Evolutionary conservation across 1,140 invertebrate genomes (phyloP).

Genomic region (Rhynchophorus ferrugineus): DNA sequence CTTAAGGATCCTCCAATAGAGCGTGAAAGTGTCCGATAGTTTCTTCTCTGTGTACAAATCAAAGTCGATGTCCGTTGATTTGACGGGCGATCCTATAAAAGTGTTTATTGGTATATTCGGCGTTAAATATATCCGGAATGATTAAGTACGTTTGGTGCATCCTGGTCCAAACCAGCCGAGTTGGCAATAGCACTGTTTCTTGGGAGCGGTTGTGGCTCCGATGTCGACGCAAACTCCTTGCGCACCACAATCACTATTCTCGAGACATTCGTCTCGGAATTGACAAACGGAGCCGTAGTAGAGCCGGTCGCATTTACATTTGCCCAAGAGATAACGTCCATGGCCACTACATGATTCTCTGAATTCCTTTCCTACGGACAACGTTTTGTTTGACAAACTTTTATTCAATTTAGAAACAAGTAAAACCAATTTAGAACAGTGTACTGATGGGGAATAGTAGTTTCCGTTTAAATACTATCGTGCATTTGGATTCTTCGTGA

Average conservation of each 20-base stretch:
- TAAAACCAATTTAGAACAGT: too few species aligned
- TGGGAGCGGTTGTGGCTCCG: conserved; percentile 69
- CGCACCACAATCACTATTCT: conserved; percentile 74
- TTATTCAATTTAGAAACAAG: too few species aligned
- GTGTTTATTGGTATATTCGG: neutral
- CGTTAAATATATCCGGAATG: neutral
- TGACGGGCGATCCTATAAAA: conserved; percentile 55
- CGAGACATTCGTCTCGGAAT: conserved; percentile 75
- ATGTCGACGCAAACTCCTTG: conserved; percentile 78
- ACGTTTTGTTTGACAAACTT: too few species aligned
- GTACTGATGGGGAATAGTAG: too few species aligned
- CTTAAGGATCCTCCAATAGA: conserved; percentile 78
- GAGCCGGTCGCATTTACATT: conserved; percentile 74
- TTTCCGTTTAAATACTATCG: too few species aligned
- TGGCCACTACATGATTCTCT: conserved; percentile 76
- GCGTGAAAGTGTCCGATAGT: conserved; percentile 60
- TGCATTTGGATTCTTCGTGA: too few species aligned
- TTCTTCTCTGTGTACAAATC: conserved; percentile 60
- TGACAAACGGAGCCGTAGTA: conserved; percentile 77
- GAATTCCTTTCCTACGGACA: conserved; percentile 56
- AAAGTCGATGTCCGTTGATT: conserved; percentile 56
- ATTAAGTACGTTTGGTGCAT: conserved; percentile 66
- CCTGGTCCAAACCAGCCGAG: conserved; percentile 75
- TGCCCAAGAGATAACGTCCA: conserved; percentile 65
- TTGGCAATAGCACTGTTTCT: conserved; percentile 82